Conservation (phyloP, 2,888 invertebrate genomes). For the Amblyteles armatorius region DNA sequence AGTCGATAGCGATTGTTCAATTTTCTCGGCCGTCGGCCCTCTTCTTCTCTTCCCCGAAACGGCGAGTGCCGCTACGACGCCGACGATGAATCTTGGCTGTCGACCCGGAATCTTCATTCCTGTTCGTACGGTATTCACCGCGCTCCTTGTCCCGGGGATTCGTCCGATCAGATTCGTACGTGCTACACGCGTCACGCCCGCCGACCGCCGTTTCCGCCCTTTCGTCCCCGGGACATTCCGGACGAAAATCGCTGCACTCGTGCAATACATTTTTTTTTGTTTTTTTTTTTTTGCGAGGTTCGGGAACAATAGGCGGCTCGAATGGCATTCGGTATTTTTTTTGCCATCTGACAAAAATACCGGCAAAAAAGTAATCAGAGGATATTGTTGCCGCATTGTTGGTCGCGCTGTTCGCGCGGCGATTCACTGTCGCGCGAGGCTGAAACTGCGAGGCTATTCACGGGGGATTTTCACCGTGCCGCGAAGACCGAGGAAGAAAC, state of each 20-base stretch:
- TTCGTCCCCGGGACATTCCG: neutral
- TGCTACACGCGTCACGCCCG: neutral
- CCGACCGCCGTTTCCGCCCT: neutral
- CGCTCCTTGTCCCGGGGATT: slow-evolving; percentile 11
- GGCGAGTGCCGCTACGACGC: neutral
- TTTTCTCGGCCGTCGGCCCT: slow-evolving; percentile 40
- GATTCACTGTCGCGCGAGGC: neutral
- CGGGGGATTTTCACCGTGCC: neutral
- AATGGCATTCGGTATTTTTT: neutral
- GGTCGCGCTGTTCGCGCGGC: neutral
- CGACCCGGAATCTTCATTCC: slow-evolving; percentile 19
- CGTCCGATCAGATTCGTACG: slow-evolving; percentile 46
- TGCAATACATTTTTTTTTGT: neutral
- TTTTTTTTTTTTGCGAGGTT: neutral
- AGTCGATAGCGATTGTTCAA: slow-evolving; percentile 48
- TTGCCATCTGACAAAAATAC: neutral
- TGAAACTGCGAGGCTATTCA: neutral
- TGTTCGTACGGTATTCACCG: slow-evolving; percentile 25
- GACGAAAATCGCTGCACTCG: neutral
- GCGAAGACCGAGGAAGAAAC: too few relatives aligned
- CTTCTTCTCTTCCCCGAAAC: neutral
- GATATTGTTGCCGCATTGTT: neutral
- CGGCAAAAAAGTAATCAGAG: neutral
- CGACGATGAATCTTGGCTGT: slow-evolving; percentile 16
- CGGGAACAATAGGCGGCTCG: neutral